phyloP scores from a whole-genome alignment of 2,888 invertebrate species.

The Hipparchia semele region DNA sequence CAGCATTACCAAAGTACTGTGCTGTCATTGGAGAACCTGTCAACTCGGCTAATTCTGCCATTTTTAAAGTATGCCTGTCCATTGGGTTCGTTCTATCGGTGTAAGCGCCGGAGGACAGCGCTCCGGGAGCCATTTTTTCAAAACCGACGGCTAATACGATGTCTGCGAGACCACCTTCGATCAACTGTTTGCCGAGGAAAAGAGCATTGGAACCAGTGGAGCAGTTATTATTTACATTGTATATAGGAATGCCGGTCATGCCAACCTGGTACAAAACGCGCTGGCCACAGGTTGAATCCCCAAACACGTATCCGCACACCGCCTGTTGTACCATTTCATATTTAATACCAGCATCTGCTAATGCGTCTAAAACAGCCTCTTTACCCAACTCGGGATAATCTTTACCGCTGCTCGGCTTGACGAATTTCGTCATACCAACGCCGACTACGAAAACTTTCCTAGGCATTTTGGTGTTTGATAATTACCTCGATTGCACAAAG shows the following conservation, averaged over 20 bases:
- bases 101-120: constrained; percentile 88
- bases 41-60: constrained; percentile 92
- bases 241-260: constrained; percentile 98
- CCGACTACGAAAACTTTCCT: constrained; percentile 94
- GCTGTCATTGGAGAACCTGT: constrained; percentile 94
- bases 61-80: constrained; percentile 92
- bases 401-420: constrained; percentile 94
- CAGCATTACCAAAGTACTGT: constrained; percentile 98
- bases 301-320: constrained; percentile 96
- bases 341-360: constrained; percentile 90
- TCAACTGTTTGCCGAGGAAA: constrained; percentile 93
- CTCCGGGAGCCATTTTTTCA: constrained; percentile 98
- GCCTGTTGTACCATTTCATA: constrained; percentile 94
- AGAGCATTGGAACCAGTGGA: constrained; percentile 98
- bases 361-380: constrained; percentile 94
- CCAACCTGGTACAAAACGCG: constrained; percentile 96
- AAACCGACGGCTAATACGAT: constrained; percentile 97
- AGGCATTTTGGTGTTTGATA: constrained; percentile 69
- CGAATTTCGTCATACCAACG: constrained; percentile 99
- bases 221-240: constrained; percentile 99
- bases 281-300: constrained; percentile 98
- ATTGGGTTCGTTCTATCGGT: constrained; percentile 94
- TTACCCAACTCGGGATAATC: constrained; percentile 98
- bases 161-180: constrained; percentile 94
- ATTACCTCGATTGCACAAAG: constrained; percentile 63